phyloP scores from a whole-genome alignment of 2,797 vertebrate genomes.

The Carapus acus region DNA sequence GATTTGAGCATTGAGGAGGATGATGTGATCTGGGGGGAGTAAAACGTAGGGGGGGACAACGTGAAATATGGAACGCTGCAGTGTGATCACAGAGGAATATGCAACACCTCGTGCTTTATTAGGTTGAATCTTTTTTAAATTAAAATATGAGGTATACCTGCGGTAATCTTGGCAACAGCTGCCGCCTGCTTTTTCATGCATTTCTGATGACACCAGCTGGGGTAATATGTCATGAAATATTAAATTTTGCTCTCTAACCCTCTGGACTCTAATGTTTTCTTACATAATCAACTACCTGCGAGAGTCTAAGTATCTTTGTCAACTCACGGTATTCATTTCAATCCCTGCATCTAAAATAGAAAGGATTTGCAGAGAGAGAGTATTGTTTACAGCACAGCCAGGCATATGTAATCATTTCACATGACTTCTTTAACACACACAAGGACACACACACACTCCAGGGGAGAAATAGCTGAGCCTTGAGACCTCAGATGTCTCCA shows the following conservation, averaged over 20 bases:
- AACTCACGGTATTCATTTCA: slow-evolving; percentile 33
- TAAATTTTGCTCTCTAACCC: slow-evolving; percentile 51
- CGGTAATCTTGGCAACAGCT: slow-evolving; percentile 28
- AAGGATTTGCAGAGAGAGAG: slow-evolving; percentile 2
- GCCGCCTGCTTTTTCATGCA: slow-evolving; percentile 34
- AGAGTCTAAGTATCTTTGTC: slow-evolving; percentile 37
- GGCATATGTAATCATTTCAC: background rate
- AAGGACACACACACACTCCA: no score
- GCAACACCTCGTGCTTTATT: no score
- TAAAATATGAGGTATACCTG: slow-evolving; percentile 16
- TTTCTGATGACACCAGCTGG: slow-evolving; percentile 52
- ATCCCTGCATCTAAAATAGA: slow-evolving; percentile 6
- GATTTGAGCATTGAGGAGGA: slow-evolving; percentile 33
- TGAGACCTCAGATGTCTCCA: no score
- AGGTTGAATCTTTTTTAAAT: no score
- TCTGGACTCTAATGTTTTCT: slow-evolving; percentile 39
- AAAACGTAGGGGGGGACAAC: slow-evolving; percentile 35
- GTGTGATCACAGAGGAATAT: background rate
- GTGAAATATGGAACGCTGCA: slow-evolving; percentile 38
- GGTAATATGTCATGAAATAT: slow-evolving; percentile 64
- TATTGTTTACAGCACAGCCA: slow-evolving; percentile 6
- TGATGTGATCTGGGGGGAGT: slow-evolving; percentile 36
- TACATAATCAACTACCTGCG: slow-evolving; percentile 57
- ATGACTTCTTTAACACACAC: background rate
- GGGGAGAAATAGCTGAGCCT: slow-evolving; percentile 4